Evolutionary conservation across 2,888 invertebrate genomes (phyloP), one percentile per base, ranked within the genome.

Genomic region (Thymelicus lineola): DNA sequence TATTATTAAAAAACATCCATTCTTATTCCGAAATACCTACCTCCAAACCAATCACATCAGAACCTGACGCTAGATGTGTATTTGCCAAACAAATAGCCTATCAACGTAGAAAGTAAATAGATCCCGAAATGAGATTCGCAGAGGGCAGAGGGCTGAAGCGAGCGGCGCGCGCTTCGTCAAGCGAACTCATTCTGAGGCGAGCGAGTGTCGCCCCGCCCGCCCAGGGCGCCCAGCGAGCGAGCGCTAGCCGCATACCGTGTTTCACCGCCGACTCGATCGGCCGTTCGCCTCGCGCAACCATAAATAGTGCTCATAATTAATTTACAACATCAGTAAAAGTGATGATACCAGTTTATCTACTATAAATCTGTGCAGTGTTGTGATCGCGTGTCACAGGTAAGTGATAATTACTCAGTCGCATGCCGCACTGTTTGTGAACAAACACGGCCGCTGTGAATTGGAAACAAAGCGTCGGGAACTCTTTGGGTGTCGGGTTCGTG

Each of bases 261-360:
- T 78, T 77, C 83, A 86, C 82, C 86, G 79, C 83, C 89, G 86
- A 79, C 86, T 84, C 86, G 91, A 83, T 78, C 81, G 86, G 90
- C 87, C 93, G 93, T 84, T 80, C 79, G 71, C 76, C 72, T 78
- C 76, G 80, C 80, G 79, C 72, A 14, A 79, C 80, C 83, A 85
- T 86, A 84, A 83, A 82, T 81, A 89, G 90, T 89, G 86, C 85
- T 86, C 86, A 88, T 87, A 86, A 92, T 90, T 90, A 91, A 90
- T 91, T 90, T 90, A 91, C 85, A 89, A 88, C 90, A 85, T 82
- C 85, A 90, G 88, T 91, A 89, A 90, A 89, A 91, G 93, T 93
- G 93, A 93, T 93, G 89, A 91, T 91, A 90, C 87, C 82, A 87
- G 90, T 91, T 92, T 90, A 91, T 91, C 88, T 90, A 89, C 93